Evolutionary conservation across 2,113 vertebrate genomes (phyloP), one percentile per base, ranked within the genome.

Genomic region (Solea solea): DNA sequence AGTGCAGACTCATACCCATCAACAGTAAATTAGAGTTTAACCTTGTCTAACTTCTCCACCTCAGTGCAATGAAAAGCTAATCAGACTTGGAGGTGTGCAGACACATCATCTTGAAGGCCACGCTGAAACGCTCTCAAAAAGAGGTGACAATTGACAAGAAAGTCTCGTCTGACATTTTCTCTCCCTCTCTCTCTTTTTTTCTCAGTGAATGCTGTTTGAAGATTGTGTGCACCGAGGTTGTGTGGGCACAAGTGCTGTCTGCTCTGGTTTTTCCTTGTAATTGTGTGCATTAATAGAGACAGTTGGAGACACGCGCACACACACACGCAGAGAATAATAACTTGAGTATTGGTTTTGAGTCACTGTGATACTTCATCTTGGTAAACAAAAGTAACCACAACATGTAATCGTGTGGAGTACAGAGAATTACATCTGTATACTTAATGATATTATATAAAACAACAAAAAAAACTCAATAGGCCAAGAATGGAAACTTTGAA

Each of bases 91-190:
- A 75, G 53, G 57, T 80, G 70, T 76, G 55, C 64, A 81, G 64
- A 78, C 73, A 69, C 65, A 73, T 82, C 68, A 46, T 54, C 63
- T 59, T 9, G 80, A 85, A 87, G 83, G 83, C 81, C 76, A 69
- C 64, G 40, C 4, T 52, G 16, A 81, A 69, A 71, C 56, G 40
- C 61, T 76, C 42, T 64, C 40, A 51, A 49, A 49, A 45, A 2
- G 52, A 76, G 55, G 16, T 34, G 13, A 69, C 78, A 70, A 72
- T 59, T 66, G 60, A 28, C 49, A 54, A 72, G 64, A 71, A 72
- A 71, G 68, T 77, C 71, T 78, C 50, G 66, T 78, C 57, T 87
- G 85, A 81, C 84, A 86, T 86, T 87, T 84, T 78, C 81, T 13
- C 14, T 13, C 9, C 14, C 45, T 48, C 14, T 48, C 21, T 21